Evolutionary conservation across 2,797 vertebrate species (phyloP), one percentile per base, ranked within the genome.

Genomic region (Enteromius trimaculatus): DNA sequence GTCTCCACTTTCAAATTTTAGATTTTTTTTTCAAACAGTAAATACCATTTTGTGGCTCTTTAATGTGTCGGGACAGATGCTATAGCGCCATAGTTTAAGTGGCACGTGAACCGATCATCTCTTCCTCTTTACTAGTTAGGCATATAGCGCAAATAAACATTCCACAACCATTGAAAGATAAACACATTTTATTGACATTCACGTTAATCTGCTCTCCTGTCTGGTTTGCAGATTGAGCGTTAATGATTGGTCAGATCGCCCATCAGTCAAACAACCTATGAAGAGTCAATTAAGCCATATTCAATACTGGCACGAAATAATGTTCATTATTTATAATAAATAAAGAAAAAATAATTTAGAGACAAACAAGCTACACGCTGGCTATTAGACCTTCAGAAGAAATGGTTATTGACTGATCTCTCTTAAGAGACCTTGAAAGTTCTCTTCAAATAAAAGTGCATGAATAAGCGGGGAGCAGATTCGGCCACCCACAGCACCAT

Each of bases 401-500:
- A 47, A 47, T 13, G 44, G 44, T 47, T 47, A 47, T 47, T 47
- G 44, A 47, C 13, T 47, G 44, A 47, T 47, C 44, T 47, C 44
- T 13, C 44, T 47, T 47, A 14, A 47, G 44, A 77, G 55, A 42
- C 19, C 53, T 77, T 60, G 53, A 77, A 37, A 17, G 13, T 60
- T 42, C 2, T 14, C 14, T 39, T 26, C 14, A 39, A 42, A 23
- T 47, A 69, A 75, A 37, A 37, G n/a, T 26, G 14, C 11, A 42
- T 42, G 3, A 26, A 37, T 23, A 68, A 79, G 47, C 31, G 1
- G 21, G 8, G 14, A 49, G 34, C 6, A 65, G 26, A 64, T 78
- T 49, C 47, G 39, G 44, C 62, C 44, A 66, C 29, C 29, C 77
- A 66, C 62, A 66, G 29, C 37, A 62, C 53, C 34, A 21, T 77